Percentiles rank a stretch among this genome's conserved stretches.
Evolutionary conservation across 1,140 invertebrate species (phyloP).

Genomic region (Drosophila equinoxialis): DNA sequence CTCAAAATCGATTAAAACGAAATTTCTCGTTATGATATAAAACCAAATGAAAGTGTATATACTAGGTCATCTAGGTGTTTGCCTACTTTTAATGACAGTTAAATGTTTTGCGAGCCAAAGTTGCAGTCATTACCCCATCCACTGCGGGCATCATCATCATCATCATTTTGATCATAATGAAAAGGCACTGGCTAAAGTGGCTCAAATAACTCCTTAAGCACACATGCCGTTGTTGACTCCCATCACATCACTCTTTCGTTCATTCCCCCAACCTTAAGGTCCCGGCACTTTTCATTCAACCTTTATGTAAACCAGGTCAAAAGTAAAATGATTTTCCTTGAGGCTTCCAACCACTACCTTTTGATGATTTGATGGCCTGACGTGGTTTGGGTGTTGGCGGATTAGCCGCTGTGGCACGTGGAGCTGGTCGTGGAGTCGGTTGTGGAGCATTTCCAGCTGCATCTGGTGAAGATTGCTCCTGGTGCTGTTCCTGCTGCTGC

Average conservation of each 20-base stretch:
- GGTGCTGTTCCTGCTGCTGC: slow-evolving; percentile 17
- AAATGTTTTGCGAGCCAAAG: slow-evolving; percentile 3
- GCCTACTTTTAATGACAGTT: neutral
- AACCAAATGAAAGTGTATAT: neutral
- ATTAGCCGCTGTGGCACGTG: slow-evolving; percentile 63
- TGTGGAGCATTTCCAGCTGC: slow-evolving; percentile 28
- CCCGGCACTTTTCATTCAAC: neutral
- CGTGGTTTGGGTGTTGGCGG: slow-evolving; percentile 82
- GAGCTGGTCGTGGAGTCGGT: slow-evolving; percentile 70
- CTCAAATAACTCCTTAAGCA: slow-evolving; percentile 48
- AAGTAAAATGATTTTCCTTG: slow-evolving; percentile 33
- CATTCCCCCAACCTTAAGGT: neutral
- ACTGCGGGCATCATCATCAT: slow-evolving; percentile 28
- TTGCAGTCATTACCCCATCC: slow-evolving; percentile 48
- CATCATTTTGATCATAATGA: slow-evolving; percentile 8
- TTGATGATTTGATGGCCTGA: slow-evolving; percentile 75
- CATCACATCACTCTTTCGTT: slow-evolving; percentile 21
- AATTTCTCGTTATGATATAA: no score
- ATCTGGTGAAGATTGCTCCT: slow-evolving; percentile 9
- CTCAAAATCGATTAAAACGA: no score
- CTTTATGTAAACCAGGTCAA: slow-evolving; percentile 68
- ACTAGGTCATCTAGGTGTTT: neutral
- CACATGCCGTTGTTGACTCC: slow-evolving; percentile 40
- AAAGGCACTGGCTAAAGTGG: slow-evolving; percentile 22
- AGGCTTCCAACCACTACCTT: slow-evolving; percentile 50